A percentile compares a stretch with the other conserved stretches of the same genome.
Conservation (phyloP, 2,797 vertebrate species). For the Apodemus agrarius region DNA sequence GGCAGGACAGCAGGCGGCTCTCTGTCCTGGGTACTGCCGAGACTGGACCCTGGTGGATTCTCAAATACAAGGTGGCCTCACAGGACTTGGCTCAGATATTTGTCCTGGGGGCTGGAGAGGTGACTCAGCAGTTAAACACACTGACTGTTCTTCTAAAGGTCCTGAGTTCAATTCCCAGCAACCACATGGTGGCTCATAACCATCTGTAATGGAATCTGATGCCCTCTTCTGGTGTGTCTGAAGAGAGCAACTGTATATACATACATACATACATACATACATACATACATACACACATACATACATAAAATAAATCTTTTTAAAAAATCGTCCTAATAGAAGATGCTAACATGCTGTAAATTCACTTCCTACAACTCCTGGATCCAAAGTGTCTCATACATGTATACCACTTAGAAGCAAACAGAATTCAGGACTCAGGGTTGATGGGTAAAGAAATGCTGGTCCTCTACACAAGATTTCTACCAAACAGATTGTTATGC, state of each 20-base stretch:
- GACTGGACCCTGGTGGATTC: not conserved
- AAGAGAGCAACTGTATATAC: too few species aligned
- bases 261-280: too few species aligned
- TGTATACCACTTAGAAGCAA: not conserved
- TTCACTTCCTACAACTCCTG: not conserved
- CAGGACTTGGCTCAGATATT: not conserved
- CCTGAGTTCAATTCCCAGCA: too few species aligned
- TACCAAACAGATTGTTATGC: not conserved
- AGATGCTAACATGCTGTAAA: not conserved
- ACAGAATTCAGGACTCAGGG: not conserved
- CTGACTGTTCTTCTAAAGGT: too few species aligned
- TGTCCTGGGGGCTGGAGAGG: not conserved
- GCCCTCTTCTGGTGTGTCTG: too few species aligned
- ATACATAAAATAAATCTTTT: too few species aligned
- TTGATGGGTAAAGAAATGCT: not conserved
- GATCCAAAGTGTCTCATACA: not conserved
- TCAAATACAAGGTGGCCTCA: not conserved
- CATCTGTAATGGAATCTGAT: too few species aligned
- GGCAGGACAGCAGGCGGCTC: not conserved
- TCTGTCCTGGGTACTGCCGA: not conserved
- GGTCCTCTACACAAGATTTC: not conserved
- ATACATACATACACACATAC: too few species aligned
- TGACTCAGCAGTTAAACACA: too few species aligned
- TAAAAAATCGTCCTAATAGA: not conserved
- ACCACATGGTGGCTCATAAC: too few species aligned